phyloP scores from a whole-genome alignment of 2,888 invertebrate species.

The Agrypnus murinus region DNA sequence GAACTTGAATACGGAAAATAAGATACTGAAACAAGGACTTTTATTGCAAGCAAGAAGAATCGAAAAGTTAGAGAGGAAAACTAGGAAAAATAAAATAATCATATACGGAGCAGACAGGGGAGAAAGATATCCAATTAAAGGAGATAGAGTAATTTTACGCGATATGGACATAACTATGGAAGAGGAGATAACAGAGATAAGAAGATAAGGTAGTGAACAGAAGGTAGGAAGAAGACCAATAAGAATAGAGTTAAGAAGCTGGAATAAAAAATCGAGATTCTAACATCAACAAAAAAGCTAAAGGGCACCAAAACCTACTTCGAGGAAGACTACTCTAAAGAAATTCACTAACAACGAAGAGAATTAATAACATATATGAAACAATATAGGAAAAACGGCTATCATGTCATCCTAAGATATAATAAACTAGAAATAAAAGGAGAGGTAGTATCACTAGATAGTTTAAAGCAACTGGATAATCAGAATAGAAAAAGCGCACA shows the following conservation, averaged over 20 bases:
- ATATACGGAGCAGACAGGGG: slow-evolving; percentile 11
- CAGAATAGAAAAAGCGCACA: neutral
- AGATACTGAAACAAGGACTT: too few relatives aligned
- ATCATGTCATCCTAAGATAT: slow-evolving; percentile 1
- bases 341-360: too few relatives aligned
- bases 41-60: slow-evolving; percentile 17
- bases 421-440: neutral
- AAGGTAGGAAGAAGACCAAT: slow-evolving; percentile 4
- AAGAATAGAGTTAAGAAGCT: slow-evolving; percentile 14
- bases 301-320: too few relatives aligned
- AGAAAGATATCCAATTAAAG: slow-evolving; percentile 16
- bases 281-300: slow-evolving; percentile 21
- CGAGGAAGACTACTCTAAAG: too few relatives aligned
- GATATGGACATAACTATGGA: slow-evolving; percentile 18
- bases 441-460: too few relatives aligned
- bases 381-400: too few relatives aligned
- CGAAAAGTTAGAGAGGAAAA: neutral
- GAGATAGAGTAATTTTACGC: slow-evolving; percentile 23
- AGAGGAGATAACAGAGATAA: slow-evolving; percentile 17
- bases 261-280: slow-evolving; percentile 26
- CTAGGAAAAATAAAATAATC: slow-evolving; percentile 5
- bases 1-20: too few relatives aligned
- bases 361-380: too few relatives aligned
- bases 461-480: neutral
- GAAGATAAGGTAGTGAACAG: slow-evolving; percentile 17